These are phyloP conservation scores for Dasysyrphus albostriatus DNA, from an alignment of 2,888 invertebrate genomes.

Conservation along the genomic window DNA sequence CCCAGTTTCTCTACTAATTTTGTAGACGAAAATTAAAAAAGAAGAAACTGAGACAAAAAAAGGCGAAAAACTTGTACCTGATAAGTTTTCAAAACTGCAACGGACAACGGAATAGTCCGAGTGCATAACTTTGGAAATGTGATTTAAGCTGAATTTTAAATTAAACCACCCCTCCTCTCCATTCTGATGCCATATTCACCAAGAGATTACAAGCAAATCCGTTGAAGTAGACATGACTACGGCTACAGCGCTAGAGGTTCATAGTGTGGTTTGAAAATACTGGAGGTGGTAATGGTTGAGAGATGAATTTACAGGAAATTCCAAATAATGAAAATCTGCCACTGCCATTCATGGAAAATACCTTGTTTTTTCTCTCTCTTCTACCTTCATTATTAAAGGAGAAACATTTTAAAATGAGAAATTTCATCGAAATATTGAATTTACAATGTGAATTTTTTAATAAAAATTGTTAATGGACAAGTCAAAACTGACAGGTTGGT, in stretches of 20 bases:
- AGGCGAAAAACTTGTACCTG: not conserved
- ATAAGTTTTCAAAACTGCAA: conserved; percentile 13
- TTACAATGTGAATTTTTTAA: not conserved
- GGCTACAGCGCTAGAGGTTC: too few relatives aligned
- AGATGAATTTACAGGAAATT: conserved; percentile 1
- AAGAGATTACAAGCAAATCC: not conserved
- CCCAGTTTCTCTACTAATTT: not conserved
- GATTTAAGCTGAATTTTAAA: conserved; percentile 12
- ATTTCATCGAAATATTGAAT: not conserved
- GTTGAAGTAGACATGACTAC: not conserved
- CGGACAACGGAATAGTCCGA: not conserved
- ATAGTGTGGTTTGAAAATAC: not conserved
- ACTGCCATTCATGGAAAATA: not conserved
- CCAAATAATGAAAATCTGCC: conserved; percentile 2
- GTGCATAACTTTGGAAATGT: conserved; percentile 5
- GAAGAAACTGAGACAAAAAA: not conserved
- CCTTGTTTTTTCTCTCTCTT: not conserved
- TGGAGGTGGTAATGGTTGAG: not conserved
- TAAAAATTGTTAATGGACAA: not conserved
- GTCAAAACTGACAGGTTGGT: not conserved
- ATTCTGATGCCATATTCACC: not conserved
- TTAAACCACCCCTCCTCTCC: not conserved
- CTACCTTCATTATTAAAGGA: not conserved
- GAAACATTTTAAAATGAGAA: not conserved
- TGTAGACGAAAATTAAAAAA: not conserved